Evolutionary conservation across 2,797 vertebrate species (phyloP), one percentile per base, ranked within the genome.

Genomic region (Cyclura pinguis): DNA sequence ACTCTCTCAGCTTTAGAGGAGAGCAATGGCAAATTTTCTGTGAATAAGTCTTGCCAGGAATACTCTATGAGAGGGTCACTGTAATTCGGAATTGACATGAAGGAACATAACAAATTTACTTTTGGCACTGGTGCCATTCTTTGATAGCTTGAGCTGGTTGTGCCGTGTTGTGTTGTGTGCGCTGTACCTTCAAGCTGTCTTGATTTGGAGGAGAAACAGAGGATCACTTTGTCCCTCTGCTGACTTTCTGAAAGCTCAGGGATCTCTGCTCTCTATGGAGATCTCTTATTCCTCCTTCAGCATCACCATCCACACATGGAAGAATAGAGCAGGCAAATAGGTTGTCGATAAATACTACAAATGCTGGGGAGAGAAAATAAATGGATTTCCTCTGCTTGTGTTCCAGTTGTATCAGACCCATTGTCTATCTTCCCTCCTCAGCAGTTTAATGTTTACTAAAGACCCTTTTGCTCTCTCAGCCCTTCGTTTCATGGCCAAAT

Each of bases 371-470:
- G 42, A 38, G 13, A 32, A 6, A 32, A 47, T 47, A 47, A 4
- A 69, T 32, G 64, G 64, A 32, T 69, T 32, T 69, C 67, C 67
- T 32, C 67, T 69, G 67, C 10, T 69, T 32, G 38, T 67, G 38
- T 18, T 38, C 32, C 38, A 6, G 32, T 50, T 32, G 32, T 35
- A 7, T 78, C 55, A 12, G 20, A 22, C 1, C 13, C 9, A 1
- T 24, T 42, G 72, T 77, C 78, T 59, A 20, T 72, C 86, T 84
- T 42, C 6, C 18, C 62, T 78, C 24, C 13, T 9, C 42, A 47
- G 57, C 27, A 2, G 6, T 89, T 7, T 18, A 38, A 86, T 87
- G 1, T 94, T 93, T 86, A 52, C 88, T 27, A 62, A 14, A 5
- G 85, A 24, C 1, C 80, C 50, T 32, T 38, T 64, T 69, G 7